Conservation (phyloP, 2,797 vertebrate species). For the Scleropages formosus region DNA sequence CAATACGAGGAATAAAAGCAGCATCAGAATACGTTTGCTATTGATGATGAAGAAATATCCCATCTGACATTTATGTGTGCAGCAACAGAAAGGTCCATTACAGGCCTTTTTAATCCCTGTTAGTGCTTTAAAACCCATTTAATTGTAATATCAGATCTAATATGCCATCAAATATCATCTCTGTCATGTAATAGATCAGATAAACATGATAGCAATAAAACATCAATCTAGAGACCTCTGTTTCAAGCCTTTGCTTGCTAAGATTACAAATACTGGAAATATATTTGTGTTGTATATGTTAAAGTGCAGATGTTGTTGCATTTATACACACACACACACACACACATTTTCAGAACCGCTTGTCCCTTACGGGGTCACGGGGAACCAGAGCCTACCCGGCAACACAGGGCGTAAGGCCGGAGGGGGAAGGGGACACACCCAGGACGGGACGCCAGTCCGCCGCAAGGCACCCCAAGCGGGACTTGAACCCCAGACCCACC, state of each 20-base stretch:
- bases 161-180: slow-evolving; percentile 33
- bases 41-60: slow-evolving; percentile 96
- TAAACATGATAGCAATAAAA: slow-evolving; percentile 11
- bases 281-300: background rate
- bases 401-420: too few species aligned
- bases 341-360: too few species aligned
- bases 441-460: too few species aligned
- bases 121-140: slow-evolving; percentile 73
- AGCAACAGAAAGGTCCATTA: slow-evolving; percentile 76
- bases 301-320: background rate
- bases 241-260: background rate
- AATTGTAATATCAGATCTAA: slow-evolving; percentile 63
- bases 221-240: background rate
- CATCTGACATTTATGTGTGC: slow-evolving; percentile 85
- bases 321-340: too few species aligned
- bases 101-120: slow-evolving; percentile 80
- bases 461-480: too few species aligned
- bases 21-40: slow-evolving; percentile 99
- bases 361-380: too few species aligned
- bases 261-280: background rate
- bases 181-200: slow-evolving; percentile 37
- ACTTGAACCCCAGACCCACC: too few species aligned
- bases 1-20: slow-evolving; percentile 99
- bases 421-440: too few species aligned
- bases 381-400: too few species aligned